phyloP scores from a whole-genome alignment of 2,113 vertebrate species.

The Cromileptes altivelis region DNA sequence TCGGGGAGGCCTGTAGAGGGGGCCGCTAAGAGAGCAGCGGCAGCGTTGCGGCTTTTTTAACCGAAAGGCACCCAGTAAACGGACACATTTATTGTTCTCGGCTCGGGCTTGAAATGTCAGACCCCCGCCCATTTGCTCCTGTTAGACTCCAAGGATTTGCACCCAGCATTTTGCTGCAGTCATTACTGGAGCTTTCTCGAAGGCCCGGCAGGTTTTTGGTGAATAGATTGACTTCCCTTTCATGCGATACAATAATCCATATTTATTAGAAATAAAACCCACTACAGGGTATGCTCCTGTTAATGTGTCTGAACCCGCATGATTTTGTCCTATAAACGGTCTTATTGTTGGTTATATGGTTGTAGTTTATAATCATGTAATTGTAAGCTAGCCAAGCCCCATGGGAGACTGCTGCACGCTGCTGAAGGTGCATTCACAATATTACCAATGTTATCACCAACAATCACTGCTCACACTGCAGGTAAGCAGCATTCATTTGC shows the following conservation, averaged over 20 bases:
- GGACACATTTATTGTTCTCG: conserved; percentile 74
- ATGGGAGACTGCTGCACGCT: conserved; percentile 36
- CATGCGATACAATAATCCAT: conserved; percentile 22
- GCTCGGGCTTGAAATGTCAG: conserved; percentile 34
- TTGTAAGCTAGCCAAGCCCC: conserved; percentile 24
- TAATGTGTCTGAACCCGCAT: neutral
- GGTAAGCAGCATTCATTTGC: neutral
- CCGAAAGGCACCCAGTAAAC: conserved; percentile 34
- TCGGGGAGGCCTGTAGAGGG: conserved; percentile 81
- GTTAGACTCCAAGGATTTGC: neutral
- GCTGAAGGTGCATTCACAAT: conserved; percentile 36
- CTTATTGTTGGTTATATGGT: neutral
- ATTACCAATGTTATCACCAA: conserved; percentile 3
- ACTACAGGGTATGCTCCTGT: neutral
- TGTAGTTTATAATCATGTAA: conserved; percentile 34
- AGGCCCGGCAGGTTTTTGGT: conserved; percentile 46
- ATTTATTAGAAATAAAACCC: conserved; percentile 6
- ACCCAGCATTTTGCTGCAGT: conserved; percentile 49
- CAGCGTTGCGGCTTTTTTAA: conserved; percentile 65
- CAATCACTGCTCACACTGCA: conserved; percentile 3
- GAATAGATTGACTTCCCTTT: conserved; percentile 39
- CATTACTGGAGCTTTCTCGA: conserved; percentile 19
- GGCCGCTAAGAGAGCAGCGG: conserved; percentile 62
- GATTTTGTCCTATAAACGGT: neutral
- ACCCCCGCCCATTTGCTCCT: conserved; percentile 34